Evolutionary conservation across 2,113 vertebrate species (phyloP), one percentile per base, ranked within the genome.

Genomic region (Spea multiplicata): DNA sequence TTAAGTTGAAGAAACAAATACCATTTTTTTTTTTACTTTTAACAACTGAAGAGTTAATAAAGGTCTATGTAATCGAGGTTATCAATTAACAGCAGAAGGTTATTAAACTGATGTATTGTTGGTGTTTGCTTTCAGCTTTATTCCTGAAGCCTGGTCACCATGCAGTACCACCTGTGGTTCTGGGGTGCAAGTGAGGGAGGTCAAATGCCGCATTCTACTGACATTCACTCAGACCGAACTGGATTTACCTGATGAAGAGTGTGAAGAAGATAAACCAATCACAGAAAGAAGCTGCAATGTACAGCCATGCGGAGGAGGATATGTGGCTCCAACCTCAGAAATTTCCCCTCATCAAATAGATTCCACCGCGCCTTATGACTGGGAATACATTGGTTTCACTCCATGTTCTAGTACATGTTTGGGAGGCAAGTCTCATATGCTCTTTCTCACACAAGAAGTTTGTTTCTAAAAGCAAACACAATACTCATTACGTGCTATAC

Each of bases 231-330:
- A 93, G 88, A 89, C 94, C 0, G 96, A 96, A 80, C 88, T 95
- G 0, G 95, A 97, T 45, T 92, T 98, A 65, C 96, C 95, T 0
- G 92, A 95, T 48, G 94, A 94, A 61, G 95, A 97, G 75, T 98
- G 96, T 14, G 90, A 89, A 0, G 88, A 89, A 0, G 87, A 88
- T 55, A 86, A 83, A 81, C 94, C 89, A 5, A 75, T 83, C 12
- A 74, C 84, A 0, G 89, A 94, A 78, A 91, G 84, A 66, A 83
- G 82, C 10, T 98, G 96, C 83, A 84, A 87, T 81, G 85, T 87
- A 5, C 80, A 82, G 0, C 84, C 90, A 2, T 98, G 96, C 55
- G 84, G 83, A 4, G 87, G 82, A 30, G 82, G 83, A 55, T 85
- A 84, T 3, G 65, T 82, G 0, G 76, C 84, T 46, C 81, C 5